These are phyloP conservation scores for Aphidoletes aphidimyza DNA, from an alignment of 2,888 invertebrate genomes.

Conservation along the genomic window DNA sequence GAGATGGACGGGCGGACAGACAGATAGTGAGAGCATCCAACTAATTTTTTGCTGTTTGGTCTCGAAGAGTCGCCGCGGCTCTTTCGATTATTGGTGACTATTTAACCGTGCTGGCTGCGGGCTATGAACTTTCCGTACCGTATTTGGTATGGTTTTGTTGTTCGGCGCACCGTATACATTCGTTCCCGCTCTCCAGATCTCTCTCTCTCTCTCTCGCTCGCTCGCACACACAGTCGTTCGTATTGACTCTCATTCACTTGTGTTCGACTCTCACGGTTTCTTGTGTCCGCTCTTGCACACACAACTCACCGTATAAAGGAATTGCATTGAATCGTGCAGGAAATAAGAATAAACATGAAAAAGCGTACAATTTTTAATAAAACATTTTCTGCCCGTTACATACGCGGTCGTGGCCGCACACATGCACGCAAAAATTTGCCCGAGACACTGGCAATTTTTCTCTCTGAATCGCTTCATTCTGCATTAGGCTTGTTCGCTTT, in stretches of 20 bases:
- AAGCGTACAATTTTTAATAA: conserved; percentile 50
- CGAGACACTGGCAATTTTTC: background rate
- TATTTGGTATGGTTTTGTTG: background rate
- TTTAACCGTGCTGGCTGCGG: conserved; percentile 42
- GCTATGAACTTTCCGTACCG: conserved; percentile 39
- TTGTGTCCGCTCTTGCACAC: too few species aligned
- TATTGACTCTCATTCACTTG: too few species aligned
- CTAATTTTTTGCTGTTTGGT: background rate
- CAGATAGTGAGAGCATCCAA: background rate
- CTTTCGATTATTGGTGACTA: conserved; percentile 48
- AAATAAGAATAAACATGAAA: conserved; percentile 31
- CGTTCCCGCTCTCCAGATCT: background rate
- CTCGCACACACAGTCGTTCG: too few species aligned
- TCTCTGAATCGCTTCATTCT: too few species aligned
- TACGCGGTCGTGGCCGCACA: too few species aligned
- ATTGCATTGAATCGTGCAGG: conserved; percentile 38
- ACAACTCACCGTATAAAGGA: background rate
- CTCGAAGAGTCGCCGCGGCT: too few species aligned
- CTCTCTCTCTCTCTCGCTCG: background rate
- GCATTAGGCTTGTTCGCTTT: too few species aligned
- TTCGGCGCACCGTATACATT: too few species aligned
- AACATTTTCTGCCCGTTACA: background rate
- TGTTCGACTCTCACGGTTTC: too few species aligned
- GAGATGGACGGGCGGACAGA: background rate
- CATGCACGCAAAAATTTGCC: background rate